Evolutionary conservation across 37 sponge, comb jelly and placozoan genomes (phyloP), one percentile per base, ranked within the genome.

Genomic region (Aplysina aerophoba): DNA sequence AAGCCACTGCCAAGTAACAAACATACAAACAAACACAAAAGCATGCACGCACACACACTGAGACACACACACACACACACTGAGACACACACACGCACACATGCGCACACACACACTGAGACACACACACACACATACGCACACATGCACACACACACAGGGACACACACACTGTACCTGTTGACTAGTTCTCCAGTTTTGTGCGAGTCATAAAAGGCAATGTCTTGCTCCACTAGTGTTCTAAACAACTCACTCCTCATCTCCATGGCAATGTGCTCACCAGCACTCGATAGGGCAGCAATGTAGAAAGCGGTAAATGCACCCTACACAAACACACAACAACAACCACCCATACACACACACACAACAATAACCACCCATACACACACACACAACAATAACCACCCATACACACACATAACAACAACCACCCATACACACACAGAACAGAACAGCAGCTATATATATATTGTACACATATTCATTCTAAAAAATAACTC

Each of bases 131-230:
- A 67, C 38, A 72, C 73, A 30, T 11, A 41, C n/a, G 13, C 22
- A 74, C n/a, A 30, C 22, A 44, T 12, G 15, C 44, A 74, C 34
- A 74, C 50, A 44, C 73, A 34, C 17, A 71, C 17, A n/a, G n/a
- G n/a, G n/a, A n/a, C n/a, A n/a, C n/a, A n/a, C n/a, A n/a, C n/a
- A n/a, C n/a, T n/a, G 11, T 33, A 96, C 97, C 97, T 91, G 94
- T 89, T 94, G 6, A 97, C 89, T 5, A 97, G 88, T 54, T 97
- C 98, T 34, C 96, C 96, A 17, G 95, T 93, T 72, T 83, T 94
- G 85, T 93, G 92, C 54, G 53, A 83, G 63, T 97, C 98, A 89
- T 90, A 97, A 88, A 95, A 97, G 19, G 90, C 62, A 19, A 95
- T 90, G 55, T 97, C 94, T 39, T 92, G 88, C 80, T 95, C 84